phyloP scores from a whole-genome alignment of 2,888 invertebrate species.

The Cerceris ruficornis region DNA sequence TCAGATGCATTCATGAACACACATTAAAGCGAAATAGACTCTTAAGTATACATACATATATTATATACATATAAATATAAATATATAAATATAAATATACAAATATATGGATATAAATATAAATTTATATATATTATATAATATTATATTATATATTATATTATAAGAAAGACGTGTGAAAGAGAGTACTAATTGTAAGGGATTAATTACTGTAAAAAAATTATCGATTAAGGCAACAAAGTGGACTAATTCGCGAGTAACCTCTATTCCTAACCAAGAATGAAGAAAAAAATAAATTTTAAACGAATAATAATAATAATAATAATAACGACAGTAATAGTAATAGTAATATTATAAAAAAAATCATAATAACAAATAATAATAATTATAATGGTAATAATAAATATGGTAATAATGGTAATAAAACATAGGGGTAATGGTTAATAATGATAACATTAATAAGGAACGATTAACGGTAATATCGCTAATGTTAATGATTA shows the following conservation, averaged over 20 bases:
- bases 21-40: not conserved
- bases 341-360: constrained; percentile 58
- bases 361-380: constrained; percentile 43
- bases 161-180: not conserved
- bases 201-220: constrained; percentile 16
- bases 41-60: constrained; percentile 36
- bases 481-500: constrained; percentile 28
- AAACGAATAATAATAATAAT: constrained; percentile 5
- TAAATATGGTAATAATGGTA: constrained; percentile 21
- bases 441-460: constrained; percentile 22
- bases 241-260: constrained; percentile 60
- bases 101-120: constrained; percentile 34
- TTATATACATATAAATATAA: constrained; percentile 41
- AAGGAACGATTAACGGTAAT: constrained; percentile 32
- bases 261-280: constrained; percentile 61
- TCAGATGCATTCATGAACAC: not conserved
- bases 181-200: constrained; percentile 17
- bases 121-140: constrained; percentile 18
- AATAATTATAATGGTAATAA: constrained; percentile 36
- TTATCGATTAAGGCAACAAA: constrained; percentile 53
- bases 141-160: constrained; percentile 7
- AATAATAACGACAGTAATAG: not conserved
- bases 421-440: not conserved
- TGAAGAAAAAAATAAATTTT: constrained; percentile 1
- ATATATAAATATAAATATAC: constrained; percentile 21